phyloP scores from a whole-genome alignment of 2,113 vertebrate genomes.

The Glareola pratincola region DNA sequence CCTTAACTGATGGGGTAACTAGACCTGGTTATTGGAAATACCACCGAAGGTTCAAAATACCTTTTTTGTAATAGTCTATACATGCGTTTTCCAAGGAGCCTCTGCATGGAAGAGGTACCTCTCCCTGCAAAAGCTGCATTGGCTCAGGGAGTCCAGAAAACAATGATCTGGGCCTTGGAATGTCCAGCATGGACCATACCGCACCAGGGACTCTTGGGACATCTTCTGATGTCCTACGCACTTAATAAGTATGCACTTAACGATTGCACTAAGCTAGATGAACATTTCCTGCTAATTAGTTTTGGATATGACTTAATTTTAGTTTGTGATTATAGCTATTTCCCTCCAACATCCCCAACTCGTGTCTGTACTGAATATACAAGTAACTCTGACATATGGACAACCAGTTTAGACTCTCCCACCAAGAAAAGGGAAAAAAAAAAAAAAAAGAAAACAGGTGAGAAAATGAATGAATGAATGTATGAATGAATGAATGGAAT shows the following conservation, averaged over 20 bases:
- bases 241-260: not conserved
- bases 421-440: too few relatives aligned
- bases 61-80: not conserved
- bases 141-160: not conserved
- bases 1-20: not conserved
- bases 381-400: not conserved
- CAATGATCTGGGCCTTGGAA: not conserved
- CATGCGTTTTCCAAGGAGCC: not conserved
- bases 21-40: not conserved
- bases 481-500: not conserved
- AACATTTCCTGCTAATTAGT: not conserved
- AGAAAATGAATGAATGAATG: not conserved
- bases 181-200: accelerated
- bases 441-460: not conserved
- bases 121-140: not conserved
- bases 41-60: not conserved
- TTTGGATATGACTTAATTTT: not conserved
- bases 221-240: not conserved
- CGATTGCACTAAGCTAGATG: not conserved
- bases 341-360: not conserved
- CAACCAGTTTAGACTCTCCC: not conserved
- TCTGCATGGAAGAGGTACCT: not conserved
- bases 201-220: not conserved
- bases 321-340: not conserved
- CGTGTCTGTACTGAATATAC: not conserved